phyloP scores from a whole-genome alignment of 2,113 vertebrate genomes.

The Microtus pennsylvanicus region DNA sequence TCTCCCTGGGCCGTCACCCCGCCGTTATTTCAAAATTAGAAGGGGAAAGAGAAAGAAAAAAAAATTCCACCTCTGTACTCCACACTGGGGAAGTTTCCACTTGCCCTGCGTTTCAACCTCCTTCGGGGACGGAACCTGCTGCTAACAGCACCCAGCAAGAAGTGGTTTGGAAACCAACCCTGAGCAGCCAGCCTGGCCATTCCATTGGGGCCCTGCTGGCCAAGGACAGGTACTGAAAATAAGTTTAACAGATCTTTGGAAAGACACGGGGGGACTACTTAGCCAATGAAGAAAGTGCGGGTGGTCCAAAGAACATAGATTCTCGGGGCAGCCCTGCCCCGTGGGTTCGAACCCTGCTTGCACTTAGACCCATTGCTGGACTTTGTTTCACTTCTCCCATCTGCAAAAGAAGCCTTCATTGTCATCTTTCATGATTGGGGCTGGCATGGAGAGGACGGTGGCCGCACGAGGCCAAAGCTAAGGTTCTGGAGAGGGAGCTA shows the following conservation, averaged over 20 bases:
- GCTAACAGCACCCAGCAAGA: constrained; percentile 60
- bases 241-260: neutral
- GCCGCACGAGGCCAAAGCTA: neutral
- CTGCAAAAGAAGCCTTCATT: neutral
- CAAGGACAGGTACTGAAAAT: neutral
- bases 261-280: neutral
- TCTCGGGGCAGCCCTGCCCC: neutral
- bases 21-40: neutral
- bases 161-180: constrained; percentile 57
- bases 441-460: neutral
- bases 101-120: constrained; percentile 73
- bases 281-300: neutral
- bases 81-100: constrained; percentile 74
- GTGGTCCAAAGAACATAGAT: neutral
- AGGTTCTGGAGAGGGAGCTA: neutral
- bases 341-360: neutral
- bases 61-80: constrained; percentile 58
- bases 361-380: neutral
- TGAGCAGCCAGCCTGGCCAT: neutral
- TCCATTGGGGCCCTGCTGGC: constrained; percentile 10
- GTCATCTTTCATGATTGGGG: neutral
- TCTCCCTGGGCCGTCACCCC: neutral
- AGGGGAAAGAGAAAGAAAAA: neutral
- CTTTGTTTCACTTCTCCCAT: neutral
- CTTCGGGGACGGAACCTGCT: neutral